A percentile compares a stretch with the other conserved stretches of the same genome.
Evolutionary conservation across 2,113 vertebrate species (phyloP).

Genomic region (Pampusana beccarii): DNA sequence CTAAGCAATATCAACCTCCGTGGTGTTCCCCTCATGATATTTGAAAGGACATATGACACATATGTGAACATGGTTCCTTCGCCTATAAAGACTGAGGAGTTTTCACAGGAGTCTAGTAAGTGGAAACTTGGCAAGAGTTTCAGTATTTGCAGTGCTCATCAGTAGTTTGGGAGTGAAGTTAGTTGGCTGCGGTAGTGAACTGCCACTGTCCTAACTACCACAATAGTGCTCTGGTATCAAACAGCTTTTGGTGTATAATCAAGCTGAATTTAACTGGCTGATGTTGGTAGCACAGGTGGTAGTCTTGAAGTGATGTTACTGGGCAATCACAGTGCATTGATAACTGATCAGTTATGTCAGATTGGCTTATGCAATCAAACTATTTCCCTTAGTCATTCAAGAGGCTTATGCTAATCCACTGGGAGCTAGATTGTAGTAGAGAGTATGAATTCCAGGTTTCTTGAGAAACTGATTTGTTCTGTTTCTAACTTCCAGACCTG

Average conservation of each 20-base stretch:
- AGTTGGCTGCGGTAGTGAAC: background rate
- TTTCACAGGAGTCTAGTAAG: slow-evolving; percentile 71
- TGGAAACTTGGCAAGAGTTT: background rate
- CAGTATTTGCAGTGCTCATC: background rate
- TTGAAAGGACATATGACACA: slow-evolving; percentile 37
- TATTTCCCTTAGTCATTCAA: background rate
- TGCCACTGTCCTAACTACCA: background rate
- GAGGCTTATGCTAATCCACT: background rate
- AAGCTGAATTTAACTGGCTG: background rate
- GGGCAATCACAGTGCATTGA: background rate
- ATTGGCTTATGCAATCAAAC: background rate
- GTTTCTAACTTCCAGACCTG: slow-evolving; percentile 53
- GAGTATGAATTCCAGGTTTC: background rate
- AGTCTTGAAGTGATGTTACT: background rate
- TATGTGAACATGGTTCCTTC: slow-evolving; percentile 45
- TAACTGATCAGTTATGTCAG: background rate
- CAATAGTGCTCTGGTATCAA: background rate
- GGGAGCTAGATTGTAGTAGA: background rate
- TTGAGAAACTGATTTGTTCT: background rate
- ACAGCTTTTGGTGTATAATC: background rate
- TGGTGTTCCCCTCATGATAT: slow-evolving; percentile 75
- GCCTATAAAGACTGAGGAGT: slow-evolving; percentile 41
- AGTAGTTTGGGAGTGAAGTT: background rate
- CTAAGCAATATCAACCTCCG: slow-evolving; percentile 66
- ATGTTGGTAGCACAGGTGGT: background rate